Evolutionary conservation across 2,113 vertebrate genomes (phyloP), one percentile per base, ranked within the genome.

Genomic region (Rhadina sibilatrix): DNA sequence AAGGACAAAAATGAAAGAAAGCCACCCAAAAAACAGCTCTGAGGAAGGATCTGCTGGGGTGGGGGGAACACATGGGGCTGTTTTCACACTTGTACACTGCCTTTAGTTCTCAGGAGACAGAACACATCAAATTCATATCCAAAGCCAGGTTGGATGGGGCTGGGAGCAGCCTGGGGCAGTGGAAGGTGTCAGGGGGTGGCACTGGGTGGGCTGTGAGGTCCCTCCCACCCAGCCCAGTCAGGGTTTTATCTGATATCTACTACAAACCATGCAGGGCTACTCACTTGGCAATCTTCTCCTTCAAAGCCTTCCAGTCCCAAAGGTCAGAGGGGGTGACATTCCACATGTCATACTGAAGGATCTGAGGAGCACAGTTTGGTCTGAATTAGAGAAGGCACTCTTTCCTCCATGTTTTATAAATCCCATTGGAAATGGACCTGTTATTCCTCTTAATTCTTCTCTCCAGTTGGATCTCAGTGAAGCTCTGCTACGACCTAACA

Each of bases 271-370:
- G 59, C 15, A 19, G 25, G 31, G 21, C 8, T 17, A 98, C 99
- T 98, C 97, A 99, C 99, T 98, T 98, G 15, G 99, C 98, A 93
- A 99, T 99, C 97, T 99, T 99, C 95, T 98, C 98, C 96, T 99
- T 99, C 10, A 99, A 72, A 5, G 96, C 93, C 11, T 97, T 97
- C 99, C 99, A 99, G 96, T 99, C 98, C 98, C 98, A 99, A 4
- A 99, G 96, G 44, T 99, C 98, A 12, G 99, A 99, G 2, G 99
- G 99, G 12, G 97, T 99, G 91, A 98, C 98, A 2, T 98, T 96
- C 99, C 99, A 99, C 99, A 99, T 99, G 95, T 99, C 99, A 20
- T 98, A 99, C 96, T 99, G 99, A 52, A 99, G 98, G 75, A 99
- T 98, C 99, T 99, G 95, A 70, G 82, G 49, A 94, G 92, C 88